These are phyloP conservation scores for Portunus trituberculatus DNA, from an alignment of 1,140 invertebrate genomes.

Conservation along the genomic window DNA sequence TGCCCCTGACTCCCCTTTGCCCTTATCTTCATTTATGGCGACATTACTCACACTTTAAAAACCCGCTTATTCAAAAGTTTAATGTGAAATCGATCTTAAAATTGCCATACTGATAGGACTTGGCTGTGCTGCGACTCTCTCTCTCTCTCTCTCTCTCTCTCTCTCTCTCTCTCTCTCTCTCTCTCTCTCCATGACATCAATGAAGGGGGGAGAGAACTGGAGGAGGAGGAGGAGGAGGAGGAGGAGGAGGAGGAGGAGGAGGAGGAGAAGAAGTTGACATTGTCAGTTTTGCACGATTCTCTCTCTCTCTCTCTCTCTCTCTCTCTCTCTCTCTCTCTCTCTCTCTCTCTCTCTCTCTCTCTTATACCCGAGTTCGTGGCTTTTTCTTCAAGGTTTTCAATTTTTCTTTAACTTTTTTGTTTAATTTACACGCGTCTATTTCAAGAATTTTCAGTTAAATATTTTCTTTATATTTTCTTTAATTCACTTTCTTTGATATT, in stretches of 20 bases:
- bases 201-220: neutral
- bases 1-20: slow-evolving; percentile 48
- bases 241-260: neutral
- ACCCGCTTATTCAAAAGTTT: slow-evolving; percentile 72
- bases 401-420: neutral
- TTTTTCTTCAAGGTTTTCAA: neutral
- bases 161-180: neutral
- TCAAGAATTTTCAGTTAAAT: neutral
- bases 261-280: neutral
- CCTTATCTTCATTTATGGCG: slow-evolving; percentile 72
- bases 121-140: neutral
- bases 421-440: too few species aligned
- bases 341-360: too few species aligned
- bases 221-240: too few species aligned
- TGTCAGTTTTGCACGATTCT: neutral
- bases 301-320: neutral
- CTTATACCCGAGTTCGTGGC: too few species aligned
- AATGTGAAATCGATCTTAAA: slow-evolving; percentile 70
- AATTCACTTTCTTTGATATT: neutral
- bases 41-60: slow-evolving; percentile 71
- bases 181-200: neutral
- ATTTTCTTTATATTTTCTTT: neutral
- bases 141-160: neutral
- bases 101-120: slow-evolving; percentile 49
- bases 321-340: neutral